Conservation (phyloP, 2,797 vertebrate species). For the Tympanoctomys barrerae region DNA sequence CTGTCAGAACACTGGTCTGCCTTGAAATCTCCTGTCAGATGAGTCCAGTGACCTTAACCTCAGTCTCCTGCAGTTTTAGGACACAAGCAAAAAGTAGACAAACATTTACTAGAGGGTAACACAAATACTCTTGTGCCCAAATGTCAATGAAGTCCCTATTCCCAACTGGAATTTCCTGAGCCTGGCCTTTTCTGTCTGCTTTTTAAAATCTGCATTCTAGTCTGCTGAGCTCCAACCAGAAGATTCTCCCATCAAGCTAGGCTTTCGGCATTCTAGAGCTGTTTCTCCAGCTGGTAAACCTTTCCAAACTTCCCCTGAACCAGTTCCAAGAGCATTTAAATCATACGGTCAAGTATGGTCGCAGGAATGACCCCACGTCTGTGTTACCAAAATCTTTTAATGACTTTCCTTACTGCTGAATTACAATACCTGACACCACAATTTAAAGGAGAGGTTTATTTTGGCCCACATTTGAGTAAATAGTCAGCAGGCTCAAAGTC, state of each 20-base stretch:
- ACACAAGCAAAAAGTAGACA: not conserved
- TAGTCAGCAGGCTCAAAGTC: not conserved
- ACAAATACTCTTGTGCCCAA: not conserved
- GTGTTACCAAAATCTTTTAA: not conserved
- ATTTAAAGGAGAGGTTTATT: not conserved
- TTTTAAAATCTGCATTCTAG: not conserved
- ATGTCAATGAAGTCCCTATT: not conserved
- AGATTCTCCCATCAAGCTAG: not conserved
- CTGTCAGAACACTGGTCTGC: not conserved
- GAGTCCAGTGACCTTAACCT: not conserved
- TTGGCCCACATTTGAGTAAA: not conserved
- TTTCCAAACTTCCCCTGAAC: not conserved
- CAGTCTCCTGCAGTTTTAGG: not conserved
- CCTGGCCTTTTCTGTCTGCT: not conserved
- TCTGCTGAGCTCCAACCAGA: not conserved
- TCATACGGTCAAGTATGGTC: not conserved
- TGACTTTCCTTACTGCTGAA: not conserved
- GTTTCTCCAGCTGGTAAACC: not conserved
- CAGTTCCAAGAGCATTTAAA: not conserved
- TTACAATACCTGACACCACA: not conserved
- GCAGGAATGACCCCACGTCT: not conserved
- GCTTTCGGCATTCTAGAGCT: not conserved
- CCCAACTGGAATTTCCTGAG: not conserved
- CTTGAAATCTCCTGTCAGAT: not conserved
- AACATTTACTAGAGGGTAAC: not conserved